Evolutionary conservation across 2,888 invertebrate genomes (phyloP), one percentile per base, ranked within the genome.

Genomic region (Thereva nobilitata): DNA sequence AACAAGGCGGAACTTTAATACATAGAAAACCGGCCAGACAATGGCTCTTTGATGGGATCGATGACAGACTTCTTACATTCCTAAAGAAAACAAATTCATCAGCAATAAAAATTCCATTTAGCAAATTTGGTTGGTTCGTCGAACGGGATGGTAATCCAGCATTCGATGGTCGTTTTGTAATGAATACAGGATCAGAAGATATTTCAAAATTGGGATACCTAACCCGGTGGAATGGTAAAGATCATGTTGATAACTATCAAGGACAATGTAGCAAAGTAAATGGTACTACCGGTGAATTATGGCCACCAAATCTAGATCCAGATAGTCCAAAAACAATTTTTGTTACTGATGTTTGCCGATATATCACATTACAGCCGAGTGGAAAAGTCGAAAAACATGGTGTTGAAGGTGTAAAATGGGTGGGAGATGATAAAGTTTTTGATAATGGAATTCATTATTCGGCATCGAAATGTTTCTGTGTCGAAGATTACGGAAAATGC

Each of bases 61-160:
- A 89, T 0, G 95, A 95, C 76, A 81, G 84, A 0, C 75, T 93
- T 7, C 80, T 95, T 52, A 85, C 72, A 72, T 89, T 69, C 83
- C 85, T 47, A 65, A 81, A 49, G 77, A 84, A 72, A 71, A 89
- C 45, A 79, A 88, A 71, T 74, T 86, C 35, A 79, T 55, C 77
- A 1, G 72, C 72, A 69, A 77, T 80, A 41, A 71, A 81, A 1
- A 85, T 92, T 72, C 91, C 91, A 0, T 90, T 85, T 73, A 87
- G 86, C 41, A 89, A 86, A 74, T 95, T 96, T 79, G 95, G 91
- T 7, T 93, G 94, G 91, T 92, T 95, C 77, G 84, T 79, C 6
- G 82, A 93, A 89, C 87, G 93, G 71, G 94, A 94, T 78, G 84
- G 82, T 38, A 89, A 91, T 0, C 78, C 83, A 41, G 84, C 84